Percentiles rank a stretch among this genome's conserved stretches.
Conservation (phyloP, 35 echinoderm and acorn worm species). For the Ptychodera flava region DNA sequence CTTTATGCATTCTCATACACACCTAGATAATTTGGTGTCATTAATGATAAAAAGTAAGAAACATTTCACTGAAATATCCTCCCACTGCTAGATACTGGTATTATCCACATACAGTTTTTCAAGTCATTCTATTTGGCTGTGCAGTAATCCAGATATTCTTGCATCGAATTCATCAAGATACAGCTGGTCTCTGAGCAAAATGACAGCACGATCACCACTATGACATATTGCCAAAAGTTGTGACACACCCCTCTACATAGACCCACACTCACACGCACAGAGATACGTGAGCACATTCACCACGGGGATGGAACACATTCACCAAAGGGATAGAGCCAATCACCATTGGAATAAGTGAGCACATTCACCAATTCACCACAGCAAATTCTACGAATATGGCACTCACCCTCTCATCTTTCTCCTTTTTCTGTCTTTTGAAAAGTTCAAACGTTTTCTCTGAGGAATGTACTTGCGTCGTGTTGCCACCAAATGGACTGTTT, state of each 20-base stretch:
- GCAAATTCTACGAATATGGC: too few species aligned
- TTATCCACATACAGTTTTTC: not conserved
- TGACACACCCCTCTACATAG: not conserved
- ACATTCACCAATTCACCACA: too few species aligned
- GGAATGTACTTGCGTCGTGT: not conserved
- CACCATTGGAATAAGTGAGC: not conserved
- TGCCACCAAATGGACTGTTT: conserved; percentile 9
- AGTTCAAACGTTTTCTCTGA: conserved; percentile 69
- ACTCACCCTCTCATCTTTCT: conserved; percentile 90
- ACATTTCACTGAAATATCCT: not conserved
- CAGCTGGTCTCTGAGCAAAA: too few species aligned
- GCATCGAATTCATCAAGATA: too few species aligned
- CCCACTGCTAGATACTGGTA: not conserved
- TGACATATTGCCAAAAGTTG: too few species aligned
- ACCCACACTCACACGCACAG: not conserved
- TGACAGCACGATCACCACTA: too few species aligned
- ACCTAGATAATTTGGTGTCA: not conserved
- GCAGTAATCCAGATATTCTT: too few species aligned
- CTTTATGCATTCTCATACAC: conserved; percentile 23
- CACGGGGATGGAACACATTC: too few species aligned
- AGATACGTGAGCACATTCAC: not conserved
- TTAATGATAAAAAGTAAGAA: not conserved
- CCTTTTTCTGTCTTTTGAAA: conserved; percentile 76
- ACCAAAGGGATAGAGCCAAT: too few species aligned
- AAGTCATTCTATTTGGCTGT: not conserved